Base-by-base conservation (phyloP, 1,140 invertebrate genomes). In the Mya arenaria region DNA sequence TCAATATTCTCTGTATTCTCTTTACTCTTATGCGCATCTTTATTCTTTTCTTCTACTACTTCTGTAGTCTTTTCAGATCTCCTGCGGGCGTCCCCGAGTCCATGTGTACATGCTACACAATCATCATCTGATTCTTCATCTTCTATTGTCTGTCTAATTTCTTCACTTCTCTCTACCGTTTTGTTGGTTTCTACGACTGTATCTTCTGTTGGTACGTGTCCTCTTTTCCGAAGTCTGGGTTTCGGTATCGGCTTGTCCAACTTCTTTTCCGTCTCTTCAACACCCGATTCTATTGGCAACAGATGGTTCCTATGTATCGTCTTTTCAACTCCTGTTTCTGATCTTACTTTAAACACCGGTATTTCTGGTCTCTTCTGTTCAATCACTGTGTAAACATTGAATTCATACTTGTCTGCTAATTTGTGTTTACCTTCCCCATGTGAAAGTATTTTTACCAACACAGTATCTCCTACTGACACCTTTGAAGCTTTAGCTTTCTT, bases 271-370 rank as follows among this genome's bases (percentile, higher is more conserved):
- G 8, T 58, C 6, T 28, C 8, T 32, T 63, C 60, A 8, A 32
- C 60, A 10, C 36, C 25, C 17, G 8, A 30, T 4, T 63, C 6
- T 15, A 68, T 28, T 30, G 37, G 65, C 13, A 39, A 44, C 44
- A 39, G 30, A 68, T 68, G 65, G 25, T 68, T 68, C 25, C 65
- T 37, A 28, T 68, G 65, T 39, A 68, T 23, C 15, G 34, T 39
- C 4, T 30, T 37, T 25, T 68, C 65, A 23, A 23, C 36, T 25
- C 60, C 60, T 32, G 4, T n/a, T 28, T 8, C n/a, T n/a, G 17
- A n/a, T 28, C 28, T 63, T 30, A 63, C 60, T 32, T 28, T 63
- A n/a, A 6, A 63, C 4, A 63, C 60, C 17, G 60, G 60, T 39
- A 68, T 68, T 19, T 68, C 65, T 39, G 37, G 4, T 39, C 36